Conservation (phyloP, 2,888 invertebrate genomes). For the Notocelia uddmanniana region DNA sequence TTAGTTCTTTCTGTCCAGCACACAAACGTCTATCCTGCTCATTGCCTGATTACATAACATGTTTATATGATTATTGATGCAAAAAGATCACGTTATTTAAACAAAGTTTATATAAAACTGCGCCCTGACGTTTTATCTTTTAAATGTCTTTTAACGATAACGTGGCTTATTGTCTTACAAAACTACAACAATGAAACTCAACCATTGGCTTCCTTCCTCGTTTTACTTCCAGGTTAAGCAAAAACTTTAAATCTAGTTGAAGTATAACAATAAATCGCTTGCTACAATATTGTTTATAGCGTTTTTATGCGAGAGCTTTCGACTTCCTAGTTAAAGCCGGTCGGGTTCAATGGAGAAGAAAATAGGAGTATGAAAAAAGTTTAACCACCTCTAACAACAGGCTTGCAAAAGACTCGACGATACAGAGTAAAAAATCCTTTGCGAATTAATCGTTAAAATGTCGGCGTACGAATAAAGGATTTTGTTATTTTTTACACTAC, state of each 20-base stretch:
- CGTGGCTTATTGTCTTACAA: background rate
- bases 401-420: constrained; percentile 18
- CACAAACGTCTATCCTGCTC: too few species aligned
- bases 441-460: background rate
- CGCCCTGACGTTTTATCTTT: too few species aligned
- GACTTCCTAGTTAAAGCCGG: constrained; percentile 35
- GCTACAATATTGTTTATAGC: constrained; percentile 9
- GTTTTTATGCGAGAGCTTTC: constrained; percentile 22
- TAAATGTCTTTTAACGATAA: background rate
- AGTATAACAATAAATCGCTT: constrained; percentile 23
- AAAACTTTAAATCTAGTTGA: constrained; percentile 4
- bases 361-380: constrained; percentile 37
- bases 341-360: constrained; percentile 44
- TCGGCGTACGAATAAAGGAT: background rate
- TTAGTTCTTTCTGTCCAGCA: too few species aligned
- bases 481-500: too few species aligned
- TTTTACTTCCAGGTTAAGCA: constrained; percentile 12
- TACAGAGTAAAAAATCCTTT: background rate
- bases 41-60: too few species aligned
- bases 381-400: constrained; percentile 26
- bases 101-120: too few species aligned
- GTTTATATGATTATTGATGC: too few species aligned
- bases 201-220: background rate
- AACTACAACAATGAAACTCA: background rate
- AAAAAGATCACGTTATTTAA: too few species aligned